These are phyloP conservation scores for Caiman crocodilus DNA, from an alignment of 2,797 vertebrate genomes.

Conservation along the genomic window DNA sequence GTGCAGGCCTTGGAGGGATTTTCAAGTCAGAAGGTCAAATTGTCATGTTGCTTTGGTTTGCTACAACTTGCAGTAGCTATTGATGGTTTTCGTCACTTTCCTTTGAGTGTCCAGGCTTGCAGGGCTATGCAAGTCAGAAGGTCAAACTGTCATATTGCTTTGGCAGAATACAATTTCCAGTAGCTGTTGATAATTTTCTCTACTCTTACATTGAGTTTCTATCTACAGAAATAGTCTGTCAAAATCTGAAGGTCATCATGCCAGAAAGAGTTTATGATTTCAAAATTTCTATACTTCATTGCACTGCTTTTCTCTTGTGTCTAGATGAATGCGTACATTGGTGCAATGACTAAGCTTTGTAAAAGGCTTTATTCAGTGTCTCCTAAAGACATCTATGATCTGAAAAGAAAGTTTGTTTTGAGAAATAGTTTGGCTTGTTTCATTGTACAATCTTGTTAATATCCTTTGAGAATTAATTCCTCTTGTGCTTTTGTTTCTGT, in stretches of 20 bases:
- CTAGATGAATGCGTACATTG: conserved; percentile 17
- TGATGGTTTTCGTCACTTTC: conserved; percentile 3
- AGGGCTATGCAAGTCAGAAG: not conserved
- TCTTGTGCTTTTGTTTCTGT: conserved; percentile 12
- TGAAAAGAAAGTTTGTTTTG: conserved; percentile 20
- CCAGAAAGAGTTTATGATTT: conserved; percentile 17
- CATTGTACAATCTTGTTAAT: conserved; percentile 14
- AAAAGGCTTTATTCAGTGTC: conserved; percentile 2
- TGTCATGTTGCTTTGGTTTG: not conserved
- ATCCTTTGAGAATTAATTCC: conserved; percentile 29
- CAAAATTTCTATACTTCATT: not conserved
- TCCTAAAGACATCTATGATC: conserved; percentile 40
- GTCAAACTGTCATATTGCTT: not conserved
- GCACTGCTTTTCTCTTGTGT: conserved; percentile 20
- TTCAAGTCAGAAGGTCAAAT: not conserved
- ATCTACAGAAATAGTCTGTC: not conserved
- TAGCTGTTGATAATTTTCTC: conserved; percentile 2
- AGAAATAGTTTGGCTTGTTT: conserved; percentile 32
- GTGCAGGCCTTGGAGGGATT: not conserved
- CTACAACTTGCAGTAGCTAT: not conserved
- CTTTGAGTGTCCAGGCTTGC: not conserved
- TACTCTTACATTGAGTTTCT: not conserved
- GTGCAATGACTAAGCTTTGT: conserved; percentile 6
- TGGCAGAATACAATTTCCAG: not conserved
- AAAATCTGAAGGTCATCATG: conserved; percentile 18